These are phyloP conservation scores for Morpho achilles DNA, from an alignment of 2,888 invertebrate species.

Conservation along the genomic window DNA sequence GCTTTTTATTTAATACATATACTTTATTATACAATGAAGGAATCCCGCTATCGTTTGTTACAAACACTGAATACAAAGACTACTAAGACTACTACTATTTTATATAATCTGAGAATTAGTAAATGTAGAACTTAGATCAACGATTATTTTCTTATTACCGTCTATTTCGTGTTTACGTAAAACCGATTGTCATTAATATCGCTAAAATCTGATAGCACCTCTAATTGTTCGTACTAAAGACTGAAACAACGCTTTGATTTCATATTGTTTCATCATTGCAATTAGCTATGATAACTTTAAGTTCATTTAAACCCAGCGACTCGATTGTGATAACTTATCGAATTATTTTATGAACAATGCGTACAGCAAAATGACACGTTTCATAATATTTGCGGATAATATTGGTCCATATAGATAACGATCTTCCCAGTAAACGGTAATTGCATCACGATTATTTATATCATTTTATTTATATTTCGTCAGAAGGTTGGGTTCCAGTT, in stretches of 20 bases:
- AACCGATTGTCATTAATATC: slow-evolving; percentile 4
- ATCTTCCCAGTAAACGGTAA: slow-evolving; percentile 21
- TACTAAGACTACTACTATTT: too few relatives aligned
- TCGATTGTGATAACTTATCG: slow-evolving; percentile 25
- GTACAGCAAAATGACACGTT: slow-evolving; percentile 21
- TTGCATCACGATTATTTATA: slow-evolving; percentile 12
- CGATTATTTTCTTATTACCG: slow-evolving; percentile 1
- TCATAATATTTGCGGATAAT: slow-evolving; percentile 25
- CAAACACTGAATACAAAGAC: too few relatives aligned
- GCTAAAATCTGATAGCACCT: slow-evolving; percentile 5
- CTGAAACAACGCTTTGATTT: slow-evolving; percentile 10
- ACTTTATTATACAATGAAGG: too few relatives aligned
- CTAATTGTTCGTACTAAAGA: slow-evolving; percentile 5
- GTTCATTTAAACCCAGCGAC: slow-evolving; percentile 17
- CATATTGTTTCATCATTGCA: slow-evolving; percentile 15
- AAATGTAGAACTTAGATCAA: not conserved
- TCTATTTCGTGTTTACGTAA: slow-evolving; percentile 1
- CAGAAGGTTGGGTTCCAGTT: too few relatives aligned
- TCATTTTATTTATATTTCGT: too few relatives aligned
- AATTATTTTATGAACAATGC: slow-evolving; percentile 25
- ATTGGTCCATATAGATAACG: slow-evolving; percentile 22
- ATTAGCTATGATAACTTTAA: slow-evolving; percentile 19
- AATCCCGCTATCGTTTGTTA: too few relatives aligned
- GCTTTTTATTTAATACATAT: too few relatives aligned
- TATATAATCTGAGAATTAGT: not conserved